Conservation (phyloP, 2,797 vertebrate genomes). For the Micropoecilia bifurca region DNA sequence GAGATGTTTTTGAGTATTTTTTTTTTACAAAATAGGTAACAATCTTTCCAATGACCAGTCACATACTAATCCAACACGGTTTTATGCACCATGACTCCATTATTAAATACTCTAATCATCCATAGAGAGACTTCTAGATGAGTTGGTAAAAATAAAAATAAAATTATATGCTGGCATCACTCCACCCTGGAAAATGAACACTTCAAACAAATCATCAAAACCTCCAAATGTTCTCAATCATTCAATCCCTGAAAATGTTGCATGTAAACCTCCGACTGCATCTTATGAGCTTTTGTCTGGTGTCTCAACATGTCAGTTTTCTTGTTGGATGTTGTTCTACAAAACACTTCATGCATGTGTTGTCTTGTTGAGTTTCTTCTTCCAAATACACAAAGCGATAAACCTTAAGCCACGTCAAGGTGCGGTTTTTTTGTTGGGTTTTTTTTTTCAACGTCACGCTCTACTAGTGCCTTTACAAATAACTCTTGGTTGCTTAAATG, state of each 20-base stretch:
- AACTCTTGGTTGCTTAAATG: neutral
- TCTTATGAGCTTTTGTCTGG: neutral
- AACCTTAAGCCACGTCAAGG: conserved; percentile 5
- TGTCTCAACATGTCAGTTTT: neutral
- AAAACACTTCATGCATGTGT: conserved; percentile 2
- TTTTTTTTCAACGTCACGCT: neutral
- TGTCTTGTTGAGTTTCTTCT: conserved; percentile 1
- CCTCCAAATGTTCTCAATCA: neutral
- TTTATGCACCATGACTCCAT: neutral
- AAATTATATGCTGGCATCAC: neutral
- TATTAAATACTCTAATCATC: neutral
- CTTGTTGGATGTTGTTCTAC: neutral
- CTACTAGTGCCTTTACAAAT: conserved; percentile 3
- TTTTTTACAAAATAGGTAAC: neutral
- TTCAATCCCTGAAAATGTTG: neutral
- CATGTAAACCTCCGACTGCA: neutral
- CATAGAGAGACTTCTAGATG: neutral
- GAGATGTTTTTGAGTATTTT: neutral
- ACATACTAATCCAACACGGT: neutral
- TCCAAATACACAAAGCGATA: conserved; percentile 3
- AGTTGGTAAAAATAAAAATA: neutral
- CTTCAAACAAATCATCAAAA: neutral
- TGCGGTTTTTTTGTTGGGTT: neutral
- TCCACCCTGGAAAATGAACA: neutral
- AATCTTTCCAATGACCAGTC: neutral